These are phyloP conservation scores for Nasonia giraulti DNA, from an alignment of 1,140 invertebrate species.

Conservation along the genomic window DNA sequence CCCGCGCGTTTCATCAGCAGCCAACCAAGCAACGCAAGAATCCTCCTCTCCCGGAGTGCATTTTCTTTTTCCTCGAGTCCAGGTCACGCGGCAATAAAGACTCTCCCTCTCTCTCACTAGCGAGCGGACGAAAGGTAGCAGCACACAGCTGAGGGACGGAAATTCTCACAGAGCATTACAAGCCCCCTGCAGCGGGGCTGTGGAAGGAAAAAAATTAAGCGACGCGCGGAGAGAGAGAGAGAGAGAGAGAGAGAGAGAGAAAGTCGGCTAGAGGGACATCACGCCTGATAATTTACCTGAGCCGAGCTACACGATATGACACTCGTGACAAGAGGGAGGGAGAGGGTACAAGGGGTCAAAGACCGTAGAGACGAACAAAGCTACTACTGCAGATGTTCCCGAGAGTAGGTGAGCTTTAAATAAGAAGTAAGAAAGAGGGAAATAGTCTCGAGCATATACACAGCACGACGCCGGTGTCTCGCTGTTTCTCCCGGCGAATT, in stretches of 20 bases:
- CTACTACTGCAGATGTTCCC: background rate
- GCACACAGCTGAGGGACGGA: background rate
- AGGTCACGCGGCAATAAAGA: slow-evolving; percentile 19
- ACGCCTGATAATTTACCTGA: slow-evolving; percentile 57
- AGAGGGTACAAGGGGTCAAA: slow-evolving; percentile 15
- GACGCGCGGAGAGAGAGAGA: background rate
- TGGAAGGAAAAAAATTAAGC: slow-evolving; percentile 9
- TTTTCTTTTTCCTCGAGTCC: background rate
- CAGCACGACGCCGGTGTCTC: background rate
- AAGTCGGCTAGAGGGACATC: slow-evolving; percentile 29
- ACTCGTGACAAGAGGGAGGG: slow-evolving; percentile 52
- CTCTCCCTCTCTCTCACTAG: background rate
- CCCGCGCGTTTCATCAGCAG: slow-evolving; percentile 14
- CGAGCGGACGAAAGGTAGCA: background rate
- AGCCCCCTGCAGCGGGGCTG: background rate
- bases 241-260: background rate
- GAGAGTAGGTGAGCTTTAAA: background rate
- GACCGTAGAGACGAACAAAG: background rate
- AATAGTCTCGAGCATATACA: background rate
- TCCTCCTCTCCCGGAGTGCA: slow-evolving; percentile 9
- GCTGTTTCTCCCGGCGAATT: background rate
- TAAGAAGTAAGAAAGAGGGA: background rate
- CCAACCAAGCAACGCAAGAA: slow-evolving; percentile 3
- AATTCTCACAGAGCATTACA: background rate
- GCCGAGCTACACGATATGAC: slow-evolving; percentile 53